These are phyloP conservation scores for Meriones unguiculatus DNA, from an alignment of 2,113 vertebrate species.

Conservation along the genomic window DNA sequence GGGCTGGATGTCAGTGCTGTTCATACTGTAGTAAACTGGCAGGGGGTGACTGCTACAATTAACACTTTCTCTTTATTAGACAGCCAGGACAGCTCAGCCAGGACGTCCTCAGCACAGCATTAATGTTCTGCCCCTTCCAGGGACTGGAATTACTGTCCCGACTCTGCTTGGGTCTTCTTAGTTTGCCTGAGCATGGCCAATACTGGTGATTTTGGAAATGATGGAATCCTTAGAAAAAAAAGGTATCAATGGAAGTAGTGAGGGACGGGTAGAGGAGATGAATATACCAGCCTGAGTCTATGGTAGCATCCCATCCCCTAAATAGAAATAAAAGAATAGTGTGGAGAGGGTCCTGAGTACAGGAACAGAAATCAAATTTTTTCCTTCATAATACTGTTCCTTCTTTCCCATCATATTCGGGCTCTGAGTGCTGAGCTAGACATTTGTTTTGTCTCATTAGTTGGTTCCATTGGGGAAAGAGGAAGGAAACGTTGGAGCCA, in stretches of 20 bases:
- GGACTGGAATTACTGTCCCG: conserved; percentile 77
- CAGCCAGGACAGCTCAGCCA: not conserved
- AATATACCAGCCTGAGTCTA: not conserved
- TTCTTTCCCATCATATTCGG: not conserved
- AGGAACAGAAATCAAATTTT: not conserved
- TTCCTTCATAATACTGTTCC: not conserved
- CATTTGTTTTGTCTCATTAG: not conserved
- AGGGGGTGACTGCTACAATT: conserved; percentile 68
- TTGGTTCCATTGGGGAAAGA: not conserved
- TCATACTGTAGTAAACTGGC: not conserved
- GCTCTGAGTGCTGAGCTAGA: not conserved
- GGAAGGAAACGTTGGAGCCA: not conserved
- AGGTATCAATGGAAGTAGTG: not conserved
- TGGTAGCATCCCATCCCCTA: not conserved
- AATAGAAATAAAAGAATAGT: not conserved
- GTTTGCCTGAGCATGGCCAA: not conserved
- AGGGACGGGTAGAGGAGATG: no score
- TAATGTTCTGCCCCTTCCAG: conserved; percentile 75
- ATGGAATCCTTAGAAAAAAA: not conserved
- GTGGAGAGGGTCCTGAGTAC: not conserved
- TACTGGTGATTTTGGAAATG: not conserved
- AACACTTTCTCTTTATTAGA: conserved; percentile 63
- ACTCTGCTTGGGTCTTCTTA: conserved; percentile 76
- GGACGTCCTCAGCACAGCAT: conserved; percentile 71
- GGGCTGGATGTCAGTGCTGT: conserved; percentile 65